Conservation (phyloP, 1,140 invertebrate genomes). For the Drepana arcuata region DNA sequence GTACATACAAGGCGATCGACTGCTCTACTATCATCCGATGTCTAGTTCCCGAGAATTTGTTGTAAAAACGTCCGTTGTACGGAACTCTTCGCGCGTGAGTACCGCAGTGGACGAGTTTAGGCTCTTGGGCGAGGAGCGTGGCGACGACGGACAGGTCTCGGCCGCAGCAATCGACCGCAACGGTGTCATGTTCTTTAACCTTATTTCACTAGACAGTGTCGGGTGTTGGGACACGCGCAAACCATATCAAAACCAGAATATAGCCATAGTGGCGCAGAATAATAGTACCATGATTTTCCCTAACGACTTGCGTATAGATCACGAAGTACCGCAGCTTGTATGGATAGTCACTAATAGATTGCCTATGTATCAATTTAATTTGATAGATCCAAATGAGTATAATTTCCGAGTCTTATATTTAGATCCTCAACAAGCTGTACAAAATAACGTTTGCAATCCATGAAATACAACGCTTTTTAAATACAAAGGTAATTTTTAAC, state of each 20-base stretch:
- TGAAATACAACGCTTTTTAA: no score
- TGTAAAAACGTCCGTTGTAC: conserved; percentile 77
- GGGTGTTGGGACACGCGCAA: conserved; percentile 87
- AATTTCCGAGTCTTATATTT: conserved; percentile 82
- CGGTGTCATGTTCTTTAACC: conserved; percentile 86
- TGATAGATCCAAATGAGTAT: conserved; percentile 76
- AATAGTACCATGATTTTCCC: conserved; percentile 80
- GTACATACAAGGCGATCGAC: conserved; percentile 72
- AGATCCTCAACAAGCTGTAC: conserved; percentile 73
- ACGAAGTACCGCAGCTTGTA: conserved; percentile 77
- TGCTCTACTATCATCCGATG: conserved; percentile 85
- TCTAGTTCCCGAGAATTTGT: conserved; percentile 83
- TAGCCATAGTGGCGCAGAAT: conserved; percentile 76
- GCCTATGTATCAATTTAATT: conserved; percentile 81
- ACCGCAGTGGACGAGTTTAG: conserved; percentile 75
- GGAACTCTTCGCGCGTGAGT: conserved; percentile 74
- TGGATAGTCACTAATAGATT: conserved; percentile 84
- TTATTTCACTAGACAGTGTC: conserved; percentile 81
- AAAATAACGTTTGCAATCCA: conserved; percentile 74
- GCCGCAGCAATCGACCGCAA: conserved; percentile 80
- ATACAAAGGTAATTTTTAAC: no score
- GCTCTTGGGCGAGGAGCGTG: conserved; percentile 76
- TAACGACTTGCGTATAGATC: conserved; percentile 84
- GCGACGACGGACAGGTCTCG: conserved; percentile 78
- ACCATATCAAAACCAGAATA: conserved; percentile 76